phyloP scores from a whole-genome alignment of 2,113 vertebrate genomes.

The Pseudopipra pipra region DNA sequence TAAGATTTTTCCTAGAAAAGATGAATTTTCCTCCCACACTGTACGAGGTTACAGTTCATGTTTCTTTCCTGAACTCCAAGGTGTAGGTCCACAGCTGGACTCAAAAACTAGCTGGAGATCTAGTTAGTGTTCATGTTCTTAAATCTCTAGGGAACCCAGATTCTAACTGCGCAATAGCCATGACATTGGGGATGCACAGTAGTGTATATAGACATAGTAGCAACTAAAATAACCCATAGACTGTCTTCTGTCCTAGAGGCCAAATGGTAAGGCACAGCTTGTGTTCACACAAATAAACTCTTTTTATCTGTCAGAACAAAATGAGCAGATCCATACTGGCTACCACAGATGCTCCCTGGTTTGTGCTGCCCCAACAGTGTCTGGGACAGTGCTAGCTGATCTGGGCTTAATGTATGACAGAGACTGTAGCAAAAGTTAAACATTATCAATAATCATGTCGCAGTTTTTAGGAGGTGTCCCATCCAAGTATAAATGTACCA shows the following conservation, averaged over 20 bases:
- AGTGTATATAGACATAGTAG: not conserved
- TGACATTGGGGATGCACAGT: fast-evolving
- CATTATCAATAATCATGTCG: not conserved
- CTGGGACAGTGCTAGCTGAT: not conserved
- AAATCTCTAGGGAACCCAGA: not conserved
- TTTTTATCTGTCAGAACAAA: not conserved
- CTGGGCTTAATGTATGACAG: not conserved
- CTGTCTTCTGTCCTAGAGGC: not conserved
- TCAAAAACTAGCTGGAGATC: not conserved
- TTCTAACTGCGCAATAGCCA: not conserved
- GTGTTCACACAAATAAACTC: not conserved
- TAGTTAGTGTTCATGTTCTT: not conserved
- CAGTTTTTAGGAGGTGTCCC: not conserved
- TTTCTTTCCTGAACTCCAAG: not conserved
- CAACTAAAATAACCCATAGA: not conserved
- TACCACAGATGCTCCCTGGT: not conserved
- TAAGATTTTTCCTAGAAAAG: not conserved
- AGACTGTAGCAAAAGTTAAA: not conserved
- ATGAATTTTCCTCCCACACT: not conserved
- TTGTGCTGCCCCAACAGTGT: not conserved
- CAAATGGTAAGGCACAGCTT: not conserved
- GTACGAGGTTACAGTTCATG: not conserved
- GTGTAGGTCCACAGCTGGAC: not conserved
- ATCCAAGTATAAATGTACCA: not conserved
- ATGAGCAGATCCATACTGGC: not conserved